Evolutionary conservation across 1,140 invertebrate species (phyloP).

Genomic region (Pseudomyrmex gracilis): DNA sequence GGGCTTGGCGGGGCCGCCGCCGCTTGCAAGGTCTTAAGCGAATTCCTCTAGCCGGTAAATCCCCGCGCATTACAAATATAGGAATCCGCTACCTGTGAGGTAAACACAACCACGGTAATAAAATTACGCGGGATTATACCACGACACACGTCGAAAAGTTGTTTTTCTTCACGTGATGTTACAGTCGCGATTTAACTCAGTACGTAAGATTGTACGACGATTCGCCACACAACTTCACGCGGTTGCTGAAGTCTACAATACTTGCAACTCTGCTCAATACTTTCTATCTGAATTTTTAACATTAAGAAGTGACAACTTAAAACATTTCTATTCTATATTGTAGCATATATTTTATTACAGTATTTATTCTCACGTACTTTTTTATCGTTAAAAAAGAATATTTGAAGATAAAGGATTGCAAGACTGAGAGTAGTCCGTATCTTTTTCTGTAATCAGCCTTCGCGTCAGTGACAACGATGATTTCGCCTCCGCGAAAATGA

Average conservation of each 20-base stretch:
- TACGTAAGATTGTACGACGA: conserved; percentile 6
- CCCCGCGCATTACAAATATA: conserved; percentile 59
- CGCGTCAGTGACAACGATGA: conserved; percentile 20
- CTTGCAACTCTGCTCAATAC: too few relatives aligned
- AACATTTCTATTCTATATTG: background rate
- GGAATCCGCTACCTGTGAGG: background rate
- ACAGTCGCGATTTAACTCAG: conserved; percentile 21
- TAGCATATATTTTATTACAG: background rate
- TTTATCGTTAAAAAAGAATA: background rate
- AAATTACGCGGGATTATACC: conserved; percentile 47
- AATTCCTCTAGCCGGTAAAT: conserved; percentile 64
- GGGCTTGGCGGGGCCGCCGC: conserved; percentile 1
- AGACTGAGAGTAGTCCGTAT: background rate
- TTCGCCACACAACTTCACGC: background rate
- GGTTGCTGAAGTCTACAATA: too few relatives aligned
- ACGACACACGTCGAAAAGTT: conserved; percentile 30
- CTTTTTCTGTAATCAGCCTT: conserved; percentile 16
- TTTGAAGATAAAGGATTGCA: background rate
- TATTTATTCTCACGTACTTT: background rate
- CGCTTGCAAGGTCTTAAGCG: conserved; percentile 43
- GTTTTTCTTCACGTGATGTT: conserved; percentile 33
- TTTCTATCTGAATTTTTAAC: too few relatives aligned
- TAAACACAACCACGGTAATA: conserved; percentile 35
- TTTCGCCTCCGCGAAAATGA: conserved; percentile 13
- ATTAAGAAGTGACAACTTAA: background rate